These are phyloP conservation scores for Monomorium pharaonis DNA, from an alignment of 1,140 invertebrate genomes.

Conservation along the genomic window DNA sequence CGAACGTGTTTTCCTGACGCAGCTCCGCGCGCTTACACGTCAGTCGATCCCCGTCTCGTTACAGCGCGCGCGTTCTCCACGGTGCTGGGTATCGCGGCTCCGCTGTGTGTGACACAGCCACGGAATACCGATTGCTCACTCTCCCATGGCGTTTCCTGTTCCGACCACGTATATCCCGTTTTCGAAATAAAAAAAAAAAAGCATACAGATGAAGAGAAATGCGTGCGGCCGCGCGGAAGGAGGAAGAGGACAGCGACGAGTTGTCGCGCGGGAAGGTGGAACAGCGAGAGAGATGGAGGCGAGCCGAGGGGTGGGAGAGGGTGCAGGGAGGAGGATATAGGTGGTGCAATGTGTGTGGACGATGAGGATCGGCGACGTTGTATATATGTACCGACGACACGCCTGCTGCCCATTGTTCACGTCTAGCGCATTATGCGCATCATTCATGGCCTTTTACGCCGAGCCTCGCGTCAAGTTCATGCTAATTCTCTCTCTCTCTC, in stretches of 20 bases:
- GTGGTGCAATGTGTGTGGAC: conserved; percentile 67
- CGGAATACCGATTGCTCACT: conserved; percentile 80
- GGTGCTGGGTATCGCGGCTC: conserved; percentile 17
- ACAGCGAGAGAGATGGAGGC: neutral
- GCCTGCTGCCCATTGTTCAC: conserved; percentile 75
- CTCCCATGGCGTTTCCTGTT: conserved; percentile 82
- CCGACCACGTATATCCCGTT: conserved; percentile 73
- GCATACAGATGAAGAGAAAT: neutral
- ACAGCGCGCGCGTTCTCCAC: conserved; percentile 11
- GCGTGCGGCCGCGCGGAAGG: neutral
- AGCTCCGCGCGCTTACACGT: neutral
- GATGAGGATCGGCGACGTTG: conserved; percentile 68
- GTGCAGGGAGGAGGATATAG: neutral
- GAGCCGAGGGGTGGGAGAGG: neutral
- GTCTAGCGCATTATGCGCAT: conserved; percentile 63
- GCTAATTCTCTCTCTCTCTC: too few relatives aligned
- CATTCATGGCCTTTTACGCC: conserved; percentile 66
- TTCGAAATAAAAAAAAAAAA: conserved; percentile 66
- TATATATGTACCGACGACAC: conserved; percentile 75
- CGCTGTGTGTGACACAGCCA: conserved; percentile 57
- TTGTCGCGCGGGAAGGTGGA: conserved; percentile 6
- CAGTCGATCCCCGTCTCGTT: conserved; percentile 61
- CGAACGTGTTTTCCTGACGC: conserved; percentile 6
- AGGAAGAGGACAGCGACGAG: conserved; percentile 4
- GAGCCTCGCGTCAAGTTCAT: conserved; percentile 34